phyloP scores from a whole-genome alignment of 1,140 invertebrate species.

The Mylabris phalerata region DNA sequence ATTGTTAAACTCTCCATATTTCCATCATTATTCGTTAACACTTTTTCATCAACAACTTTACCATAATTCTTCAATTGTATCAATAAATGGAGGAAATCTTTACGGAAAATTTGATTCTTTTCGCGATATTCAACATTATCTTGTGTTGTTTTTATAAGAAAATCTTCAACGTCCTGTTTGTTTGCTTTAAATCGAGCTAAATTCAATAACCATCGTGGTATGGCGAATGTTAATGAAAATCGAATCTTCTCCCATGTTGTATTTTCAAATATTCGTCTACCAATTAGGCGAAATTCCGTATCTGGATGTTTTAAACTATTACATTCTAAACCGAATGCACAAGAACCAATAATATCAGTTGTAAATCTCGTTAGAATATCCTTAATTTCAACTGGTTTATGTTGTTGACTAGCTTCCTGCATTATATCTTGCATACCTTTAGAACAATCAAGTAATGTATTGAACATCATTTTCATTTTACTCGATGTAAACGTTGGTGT shows the following conservation, averaged over 20 bases:
- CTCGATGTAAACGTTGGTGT: constrained; percentile 45
- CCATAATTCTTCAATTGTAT: constrained; percentile 41
- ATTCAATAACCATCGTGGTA: neutral
- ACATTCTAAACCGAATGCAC: constrained; percentile 55
- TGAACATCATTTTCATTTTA: constrained; percentile 48
- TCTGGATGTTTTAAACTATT: constrained; percentile 48
- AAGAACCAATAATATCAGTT: constrained; percentile 55
- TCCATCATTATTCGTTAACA: neutral
- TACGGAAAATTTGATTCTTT: constrained; percentile 37
- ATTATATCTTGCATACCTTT: constrained; percentile 37
- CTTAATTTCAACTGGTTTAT: constrained; percentile 45
- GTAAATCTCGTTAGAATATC: constrained; percentile 53
- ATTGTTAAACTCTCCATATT: constrained; percentile 5
- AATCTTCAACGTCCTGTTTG: constrained; percentile 23
- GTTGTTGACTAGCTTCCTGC: constrained; percentile 28
- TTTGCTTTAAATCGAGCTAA: constrained; percentile 4
- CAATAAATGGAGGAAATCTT: constrained; percentile 50
- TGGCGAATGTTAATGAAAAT: neutral
- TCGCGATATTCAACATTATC: constrained; percentile 44
- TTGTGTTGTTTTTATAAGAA: constrained; percentile 42
- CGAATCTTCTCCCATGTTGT: neutral
- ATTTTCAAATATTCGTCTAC: constrained; percentile 25
- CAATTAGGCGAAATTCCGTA: constrained; percentile 45
- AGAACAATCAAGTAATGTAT: constrained; percentile 37
- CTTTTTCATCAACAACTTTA: constrained; percentile 2